A percentile compares a stretch with the other conserved stretches of the same genome.
These are phyloP conservation scores for Pyrgus malvae DNA, from an alignment of 2,888 invertebrate genomes.

Conservation along the genomic window DNA sequence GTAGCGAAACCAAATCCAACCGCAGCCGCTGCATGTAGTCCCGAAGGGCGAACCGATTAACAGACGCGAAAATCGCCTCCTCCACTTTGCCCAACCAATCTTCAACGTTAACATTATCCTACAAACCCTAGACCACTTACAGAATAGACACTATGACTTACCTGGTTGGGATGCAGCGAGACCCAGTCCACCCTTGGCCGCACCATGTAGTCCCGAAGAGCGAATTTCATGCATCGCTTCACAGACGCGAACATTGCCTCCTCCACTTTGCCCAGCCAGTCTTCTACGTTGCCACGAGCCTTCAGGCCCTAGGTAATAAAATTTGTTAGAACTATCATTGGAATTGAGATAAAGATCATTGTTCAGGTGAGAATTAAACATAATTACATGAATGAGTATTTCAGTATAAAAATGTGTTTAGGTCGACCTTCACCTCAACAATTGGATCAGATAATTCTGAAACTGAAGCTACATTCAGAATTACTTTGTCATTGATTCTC, in stretches of 20 bases:
- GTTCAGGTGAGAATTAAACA: too few relatives aligned
- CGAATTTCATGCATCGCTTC: conserved; percentile 87
- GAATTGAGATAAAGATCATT: too few relatives aligned
- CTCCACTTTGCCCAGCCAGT: conserved; percentile 95
- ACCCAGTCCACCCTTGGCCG: conserved; percentile 88
- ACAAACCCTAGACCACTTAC: too few relatives aligned
- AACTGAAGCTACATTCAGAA: too few relatives aligned
- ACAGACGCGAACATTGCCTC: conserved; percentile 93
- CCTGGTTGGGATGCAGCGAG: conserved; percentile 87
- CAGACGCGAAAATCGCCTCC: conserved; percentile 93
- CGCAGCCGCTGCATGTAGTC: conserved; percentile 85
- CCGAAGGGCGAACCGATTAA: conserved; percentile 85
- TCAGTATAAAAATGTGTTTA: too few relatives aligned
- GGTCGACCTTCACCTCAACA: too few relatives aligned
- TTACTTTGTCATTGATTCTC: too few relatives aligned
- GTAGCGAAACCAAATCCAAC: conserved; percentile 87
- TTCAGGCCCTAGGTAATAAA: conserved; percentile 83
- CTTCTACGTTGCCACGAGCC: conserved; percentile 94
- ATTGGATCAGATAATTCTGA: too few relatives aligned
- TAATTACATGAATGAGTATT: too few relatives aligned
- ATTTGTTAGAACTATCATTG: neutral
- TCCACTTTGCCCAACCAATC: too few relatives aligned
- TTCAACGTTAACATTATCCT: too few relatives aligned
- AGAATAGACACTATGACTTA: too few relatives aligned
- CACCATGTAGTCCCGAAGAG: conserved; percentile 85